phyloP scores from a whole-genome alignment of 2,888 invertebrate genomes.

The Allacma fusca region DNA sequence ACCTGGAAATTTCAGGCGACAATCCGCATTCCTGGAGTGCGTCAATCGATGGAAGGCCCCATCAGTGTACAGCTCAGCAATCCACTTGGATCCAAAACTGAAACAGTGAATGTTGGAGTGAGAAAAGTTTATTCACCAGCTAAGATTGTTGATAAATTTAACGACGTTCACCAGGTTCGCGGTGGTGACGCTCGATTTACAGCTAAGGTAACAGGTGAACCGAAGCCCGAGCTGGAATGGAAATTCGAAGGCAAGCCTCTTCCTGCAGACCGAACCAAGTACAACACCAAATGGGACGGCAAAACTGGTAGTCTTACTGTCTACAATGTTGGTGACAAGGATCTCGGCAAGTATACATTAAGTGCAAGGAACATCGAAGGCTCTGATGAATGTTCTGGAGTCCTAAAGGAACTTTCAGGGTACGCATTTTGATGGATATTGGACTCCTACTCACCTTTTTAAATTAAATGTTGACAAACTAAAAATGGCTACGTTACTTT shows the following conservation, averaged over 20 bases:
- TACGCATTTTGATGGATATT: too few relatives aligned
- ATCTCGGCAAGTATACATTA: slow-evolving; percentile 80
- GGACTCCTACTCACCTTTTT: not conserved
- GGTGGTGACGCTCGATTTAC: slow-evolving; percentile 83
- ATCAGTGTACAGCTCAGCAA: slow-evolving; percentile 72
- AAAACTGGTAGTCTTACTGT: slow-evolving; percentile 73
- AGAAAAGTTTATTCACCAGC: slow-evolving; percentile 84
- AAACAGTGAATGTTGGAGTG: slow-evolving; percentile 73
- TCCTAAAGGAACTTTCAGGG: slow-evolving; percentile 31
- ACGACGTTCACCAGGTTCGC: slow-evolving; percentile 76
- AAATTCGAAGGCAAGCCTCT: slow-evolving; percentile 82
- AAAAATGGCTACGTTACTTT: too few relatives aligned
- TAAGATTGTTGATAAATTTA: slow-evolving; percentile 77
- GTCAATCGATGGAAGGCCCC: slow-evolving; percentile 42
- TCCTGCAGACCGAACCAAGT: slow-evolving; percentile 72
- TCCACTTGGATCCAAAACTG: slow-evolving; percentile 74
- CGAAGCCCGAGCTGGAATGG: slow-evolving; percentile 86
- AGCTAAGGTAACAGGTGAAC: slow-evolving; percentile 81
- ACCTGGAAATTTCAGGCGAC: slow-evolving; percentile 24
- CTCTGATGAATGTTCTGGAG: slow-evolving; percentile 75
- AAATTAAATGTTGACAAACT: slow-evolving; percentile 68
- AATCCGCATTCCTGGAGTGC: slow-evolving; percentile 37
- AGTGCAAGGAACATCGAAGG: slow-evolving; percentile 83
- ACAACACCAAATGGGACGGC: slow-evolving; percentile 74
- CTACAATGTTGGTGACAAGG: slow-evolving; percentile 72